These are phyloP conservation scores for Antennarius striatus DNA, from an alignment of 2,113 vertebrate genomes.

Conservation along the genomic window DNA sequence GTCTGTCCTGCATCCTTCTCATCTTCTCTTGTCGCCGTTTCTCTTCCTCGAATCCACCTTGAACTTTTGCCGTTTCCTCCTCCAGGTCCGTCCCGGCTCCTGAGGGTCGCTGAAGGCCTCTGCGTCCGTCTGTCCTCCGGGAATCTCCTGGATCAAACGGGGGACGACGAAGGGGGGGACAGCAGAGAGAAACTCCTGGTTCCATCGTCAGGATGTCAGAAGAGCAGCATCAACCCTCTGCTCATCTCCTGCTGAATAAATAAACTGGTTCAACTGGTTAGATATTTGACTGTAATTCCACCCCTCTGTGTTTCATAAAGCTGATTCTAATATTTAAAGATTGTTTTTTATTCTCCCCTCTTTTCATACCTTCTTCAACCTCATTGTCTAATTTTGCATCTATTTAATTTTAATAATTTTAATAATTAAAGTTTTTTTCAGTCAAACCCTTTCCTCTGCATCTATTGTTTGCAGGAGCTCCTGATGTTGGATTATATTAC, in stretches of 20 bases:
- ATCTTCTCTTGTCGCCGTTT: too few relatives aligned
- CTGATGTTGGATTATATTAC: too few relatives aligned
- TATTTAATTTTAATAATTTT: slow-evolving; percentile 33
- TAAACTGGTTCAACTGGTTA: neutral
- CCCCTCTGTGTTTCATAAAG: neutral
- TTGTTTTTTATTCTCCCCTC: too few relatives aligned
- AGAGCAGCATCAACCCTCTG: slow-evolving; percentile 48
- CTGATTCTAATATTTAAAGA: too few relatives aligned
- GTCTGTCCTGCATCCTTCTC: neutral
- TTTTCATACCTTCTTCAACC: neutral
- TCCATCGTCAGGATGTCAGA: slow-evolving; percentile 30
- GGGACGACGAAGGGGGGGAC: slow-evolving; percentile 19
- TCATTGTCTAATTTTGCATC: neutral
- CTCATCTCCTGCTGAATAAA: slow-evolving; percentile 73
- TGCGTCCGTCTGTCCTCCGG: slow-evolving; percentile 57
- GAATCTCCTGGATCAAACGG: slow-evolving; percentile 44
- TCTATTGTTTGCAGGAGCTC: neutral
- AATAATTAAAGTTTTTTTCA: slow-evolving; percentile 13
- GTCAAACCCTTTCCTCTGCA: neutral
- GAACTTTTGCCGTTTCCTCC: neutral
- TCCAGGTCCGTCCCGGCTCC: slow-evolving; percentile 54
- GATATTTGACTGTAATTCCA: neutral
- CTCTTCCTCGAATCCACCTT: neutral
- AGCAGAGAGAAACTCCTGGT: slow-evolving; percentile 26
- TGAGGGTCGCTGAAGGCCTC: slow-evolving; percentile 68